These are phyloP conservation scores for Hypocryptadius cinnamomeus DNA, from an alignment of 2,113 vertebrate species.

Conservation along the genomic window DNA sequence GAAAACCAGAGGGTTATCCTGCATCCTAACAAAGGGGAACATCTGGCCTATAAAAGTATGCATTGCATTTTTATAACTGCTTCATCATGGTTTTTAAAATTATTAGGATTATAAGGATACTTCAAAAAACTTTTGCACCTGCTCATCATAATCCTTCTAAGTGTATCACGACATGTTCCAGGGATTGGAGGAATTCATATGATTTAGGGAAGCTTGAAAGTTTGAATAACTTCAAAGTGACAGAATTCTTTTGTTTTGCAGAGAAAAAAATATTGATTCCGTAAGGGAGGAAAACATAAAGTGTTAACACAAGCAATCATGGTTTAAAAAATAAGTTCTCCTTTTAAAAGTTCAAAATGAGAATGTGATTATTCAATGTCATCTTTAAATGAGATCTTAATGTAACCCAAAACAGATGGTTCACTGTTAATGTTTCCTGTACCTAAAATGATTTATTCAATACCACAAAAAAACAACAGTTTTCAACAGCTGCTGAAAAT, in stretches of 20 bases:
- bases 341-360: not conserved
- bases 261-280: not conserved
- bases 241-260: not conserved
- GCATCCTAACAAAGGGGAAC: not conserved
- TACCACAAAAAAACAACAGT: constrained; percentile 15
- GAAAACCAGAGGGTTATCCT: not conserved
- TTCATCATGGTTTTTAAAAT: not conserved
- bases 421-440: constrained; percentile 6
- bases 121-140: not conserved
- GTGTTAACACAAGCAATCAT: not conserved
- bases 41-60: not conserved
- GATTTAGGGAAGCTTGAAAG: not conserved
- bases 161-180: not conserved
- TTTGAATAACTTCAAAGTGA: not conserved
- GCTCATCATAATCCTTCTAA: not conserved
- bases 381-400: constrained; percentile 30
- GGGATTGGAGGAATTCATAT: not conserved
- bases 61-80: not conserved
- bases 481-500: constrained; percentile 30
- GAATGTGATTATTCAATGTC: not conserved
- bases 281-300: not conserved
- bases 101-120: not conserved
- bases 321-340: not conserved
- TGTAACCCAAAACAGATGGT: constrained; percentile 28
- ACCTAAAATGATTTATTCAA: constrained; percentile 6